Conservation (phyloP, 2,888 invertebrate genomes). For the Philopedon plagiatum region DNA sequence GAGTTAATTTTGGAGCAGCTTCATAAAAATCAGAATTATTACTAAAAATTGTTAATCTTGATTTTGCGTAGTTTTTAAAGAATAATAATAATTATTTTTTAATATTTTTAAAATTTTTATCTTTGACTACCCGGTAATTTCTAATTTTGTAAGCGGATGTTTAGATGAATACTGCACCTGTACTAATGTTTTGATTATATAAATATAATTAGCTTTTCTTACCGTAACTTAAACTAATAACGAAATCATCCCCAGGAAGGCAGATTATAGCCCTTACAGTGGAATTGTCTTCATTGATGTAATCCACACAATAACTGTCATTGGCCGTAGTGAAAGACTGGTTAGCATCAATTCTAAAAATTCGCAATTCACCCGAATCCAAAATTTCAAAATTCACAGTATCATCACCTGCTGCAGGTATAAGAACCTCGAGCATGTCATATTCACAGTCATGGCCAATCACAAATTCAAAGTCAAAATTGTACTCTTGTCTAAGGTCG, state of each 20-base stretch:
- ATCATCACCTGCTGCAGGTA: slow-evolving; percentile 3
- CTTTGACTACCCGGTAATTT: too few species aligned
- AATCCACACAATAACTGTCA: slow-evolving; percentile 55
- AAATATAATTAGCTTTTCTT: slow-evolving; percentile 15
- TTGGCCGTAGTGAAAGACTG: slow-evolving; percentile 20
- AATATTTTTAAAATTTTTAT: too few species aligned
- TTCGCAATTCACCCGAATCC: slow-evolving; percentile 42
- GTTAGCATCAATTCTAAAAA: slow-evolving; percentile 12
- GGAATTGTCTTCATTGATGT: slow-evolving; percentile 40
- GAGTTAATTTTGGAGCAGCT: too few species aligned
- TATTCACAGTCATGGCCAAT: slow-evolving; percentile 45
- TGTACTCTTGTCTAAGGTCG: slow-evolving; percentile 11
- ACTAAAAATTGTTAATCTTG: too few species aligned
- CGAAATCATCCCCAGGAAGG: slow-evolving; percentile 16
- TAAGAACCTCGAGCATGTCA: slow-evolving; percentile 25
- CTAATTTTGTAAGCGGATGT: too few species aligned
- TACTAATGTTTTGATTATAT: too few species aligned
- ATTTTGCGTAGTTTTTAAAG: too few species aligned
- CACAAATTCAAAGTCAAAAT: slow-evolving; percentile 27
- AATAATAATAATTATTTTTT: too few species aligned
- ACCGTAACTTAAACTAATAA: slow-evolving; percentile 28
- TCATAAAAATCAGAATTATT: too few species aligned
- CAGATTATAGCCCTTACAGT: slow-evolving; percentile 51
- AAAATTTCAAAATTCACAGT: slow-evolving; percentile 14
- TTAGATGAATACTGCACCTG: too few species aligned